Conservation (phyloP, 2,113 vertebrate species). For the Corythornis cristatus region DNA sequence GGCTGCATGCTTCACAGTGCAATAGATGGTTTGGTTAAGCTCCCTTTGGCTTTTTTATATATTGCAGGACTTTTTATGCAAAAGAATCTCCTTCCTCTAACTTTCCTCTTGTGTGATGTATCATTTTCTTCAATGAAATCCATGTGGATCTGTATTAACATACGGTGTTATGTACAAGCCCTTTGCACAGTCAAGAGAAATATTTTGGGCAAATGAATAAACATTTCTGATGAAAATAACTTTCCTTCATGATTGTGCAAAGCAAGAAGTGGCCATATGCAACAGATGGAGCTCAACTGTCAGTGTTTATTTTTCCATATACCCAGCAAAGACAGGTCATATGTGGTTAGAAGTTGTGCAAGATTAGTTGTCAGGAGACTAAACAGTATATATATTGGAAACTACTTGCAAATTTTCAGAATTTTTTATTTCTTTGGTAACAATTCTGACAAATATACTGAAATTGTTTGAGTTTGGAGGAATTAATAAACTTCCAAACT, state of each 20-base stretch:
- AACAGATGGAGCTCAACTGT: slow-evolving; percentile 22
- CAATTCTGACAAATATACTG: neutral
- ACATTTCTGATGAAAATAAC: slow-evolving; percentile 55
- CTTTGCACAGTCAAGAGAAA: slow-evolving; percentile 31
- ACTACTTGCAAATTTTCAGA: neutral
- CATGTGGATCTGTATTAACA: neutral
- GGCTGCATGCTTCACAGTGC: neutral
- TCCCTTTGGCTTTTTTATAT: neutral
- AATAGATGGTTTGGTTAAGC: neutral
- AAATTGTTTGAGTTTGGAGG: neutral
- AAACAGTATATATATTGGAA: neutral
- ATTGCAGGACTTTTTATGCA: neutral
- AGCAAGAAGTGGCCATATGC: neutral
- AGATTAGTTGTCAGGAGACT: neutral
- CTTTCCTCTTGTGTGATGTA: neutral
- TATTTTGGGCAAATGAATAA: slow-evolving; percentile 48
- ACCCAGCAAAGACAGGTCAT: neutral
- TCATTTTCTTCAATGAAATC: slow-evolving; percentile 23
- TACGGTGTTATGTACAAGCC: slow-evolving; percentile 1
- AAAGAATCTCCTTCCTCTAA: neutral
- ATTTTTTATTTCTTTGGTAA: neutral
- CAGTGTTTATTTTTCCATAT: slow-evolving; percentile 16
- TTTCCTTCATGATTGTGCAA: slow-evolving; percentile 32
- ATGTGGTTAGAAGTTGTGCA: slow-evolving; percentile 36
- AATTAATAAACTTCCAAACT: neutral